Conservation (phyloP, 2,888 invertebrate species). For the Neoitamus cyanurus region DNA sequence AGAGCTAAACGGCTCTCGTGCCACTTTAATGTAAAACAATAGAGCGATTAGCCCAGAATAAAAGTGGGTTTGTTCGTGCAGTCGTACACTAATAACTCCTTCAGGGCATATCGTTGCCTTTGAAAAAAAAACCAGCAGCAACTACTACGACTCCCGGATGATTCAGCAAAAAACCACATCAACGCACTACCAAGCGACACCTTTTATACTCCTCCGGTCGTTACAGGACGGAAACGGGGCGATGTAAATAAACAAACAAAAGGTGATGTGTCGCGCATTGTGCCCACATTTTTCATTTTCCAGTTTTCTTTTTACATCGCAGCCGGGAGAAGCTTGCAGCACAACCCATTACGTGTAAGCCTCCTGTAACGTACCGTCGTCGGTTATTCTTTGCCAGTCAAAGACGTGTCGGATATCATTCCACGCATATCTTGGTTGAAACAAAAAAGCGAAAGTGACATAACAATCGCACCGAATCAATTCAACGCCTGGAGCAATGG, state of each 20-base stretch:
- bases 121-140: neutral
- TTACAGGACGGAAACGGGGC: constrained; percentile 20
- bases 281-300: constrained; percentile 23
- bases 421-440: constrained; percentile 16
- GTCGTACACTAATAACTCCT: neutral
- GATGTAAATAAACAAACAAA: neutral
- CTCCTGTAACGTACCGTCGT: neutral
- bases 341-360: neutral
- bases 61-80: neutral
- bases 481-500: too few relatives aligned
- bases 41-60: neutral
- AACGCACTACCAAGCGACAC: neutral
- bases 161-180: neutral
- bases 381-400: neutral
- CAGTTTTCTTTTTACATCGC: neutral
- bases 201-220: neutral
- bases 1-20: neutral
- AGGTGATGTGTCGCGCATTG: constrained; percentile 21
- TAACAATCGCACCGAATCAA: constrained; percentile 15
- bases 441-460: constrained; percentile 32
- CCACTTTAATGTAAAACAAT: neutral
- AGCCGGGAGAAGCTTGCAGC: neutral
- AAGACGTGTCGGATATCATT: constrained; percentile 34
- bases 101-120: neutral
- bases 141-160: neutral